Base-by-base conservation (phyloP, 2,113 vertebrate species). In the Psammodynastes pulverulentus region DNA sequence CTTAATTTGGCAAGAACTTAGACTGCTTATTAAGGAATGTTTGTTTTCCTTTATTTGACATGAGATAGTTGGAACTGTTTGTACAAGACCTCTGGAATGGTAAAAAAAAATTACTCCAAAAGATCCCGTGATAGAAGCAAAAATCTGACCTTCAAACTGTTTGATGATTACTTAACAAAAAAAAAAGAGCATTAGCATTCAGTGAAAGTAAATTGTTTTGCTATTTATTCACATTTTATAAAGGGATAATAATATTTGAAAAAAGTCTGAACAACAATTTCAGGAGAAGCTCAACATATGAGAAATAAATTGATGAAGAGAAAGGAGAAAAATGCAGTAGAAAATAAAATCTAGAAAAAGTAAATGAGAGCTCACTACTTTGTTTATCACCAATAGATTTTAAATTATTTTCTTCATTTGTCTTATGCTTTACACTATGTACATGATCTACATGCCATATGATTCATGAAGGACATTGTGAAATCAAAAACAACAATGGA, bases 31-130 rank as follows among this genome's bases (percentile, higher is more conserved):
- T 89, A 92, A 96, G 91, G 90, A 90, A 96, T 92, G 72, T 91
- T 94, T 95, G 45, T 95, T 95, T 95, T 95, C 92, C 93, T 96
- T 92, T 62, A 95, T 89, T 85, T 92, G 91, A 39, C 17, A 46
- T 5, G 90, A 87, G 52, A 53, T 93, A 24, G 88, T 95, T 94
- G 86, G 91, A 91, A 51, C 84, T 45, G 87, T 39, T 93, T 95
- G 56, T 94, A 90, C 92, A 91, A 93, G 52, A 94, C 52, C 51
- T 96, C 95, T 89, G 91, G 86, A 94, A 94, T 58, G 23, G 84
- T 89, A n/a, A 91, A 7, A 29, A 89, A 84, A 52, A 8, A 53
- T 23, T 54, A 39, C 2, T 88, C 26, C 90, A 93, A 92, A 85
- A 29, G 13, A 91, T n/a, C 53, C 13, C 9, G 23, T n/a, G 21